Evolutionary conservation across 2,797 vertebrate species (phyloP).

Genomic region (Eidolon dupreanum): DNA sequence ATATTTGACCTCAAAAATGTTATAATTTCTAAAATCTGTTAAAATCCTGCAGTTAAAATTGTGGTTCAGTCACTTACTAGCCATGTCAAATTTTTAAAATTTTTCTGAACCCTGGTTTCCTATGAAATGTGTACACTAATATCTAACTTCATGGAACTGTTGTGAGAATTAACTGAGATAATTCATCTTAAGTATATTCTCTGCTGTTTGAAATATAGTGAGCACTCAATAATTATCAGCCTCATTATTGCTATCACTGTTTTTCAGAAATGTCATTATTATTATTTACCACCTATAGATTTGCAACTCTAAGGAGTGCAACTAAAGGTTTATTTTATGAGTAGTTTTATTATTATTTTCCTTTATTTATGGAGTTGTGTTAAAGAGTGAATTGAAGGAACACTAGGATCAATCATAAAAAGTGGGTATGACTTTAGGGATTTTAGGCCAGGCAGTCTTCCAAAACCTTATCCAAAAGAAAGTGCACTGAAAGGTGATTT

Average conservation of each 20-base stretch:
- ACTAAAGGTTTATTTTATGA: background rate
- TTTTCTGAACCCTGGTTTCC: background rate
- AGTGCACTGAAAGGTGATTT: background rate
- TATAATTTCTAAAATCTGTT: background rate
- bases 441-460: background rate
- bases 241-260: background rate
- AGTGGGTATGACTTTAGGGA: background rate
- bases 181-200: background rate
- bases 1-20: background rate
- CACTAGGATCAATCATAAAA: background rate
- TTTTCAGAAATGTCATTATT: background rate
- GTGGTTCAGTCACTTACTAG: background rate
- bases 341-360: background rate
- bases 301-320: background rate
- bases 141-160: background rate
- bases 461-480: background rate
- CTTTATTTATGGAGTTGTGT: background rate
- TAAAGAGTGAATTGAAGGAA: background rate
- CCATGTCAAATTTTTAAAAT: background rate
- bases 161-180: background rate
- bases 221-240: background rate
- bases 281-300: background rate
- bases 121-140: background rate
- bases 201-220: background rate
- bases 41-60: background rate